Percentiles rank a stretch among this genome's conserved stretches.
phyloP scores from a whole-genome alignment of 2,888 invertebrate species.

The Xestia xanthographa region DNA sequence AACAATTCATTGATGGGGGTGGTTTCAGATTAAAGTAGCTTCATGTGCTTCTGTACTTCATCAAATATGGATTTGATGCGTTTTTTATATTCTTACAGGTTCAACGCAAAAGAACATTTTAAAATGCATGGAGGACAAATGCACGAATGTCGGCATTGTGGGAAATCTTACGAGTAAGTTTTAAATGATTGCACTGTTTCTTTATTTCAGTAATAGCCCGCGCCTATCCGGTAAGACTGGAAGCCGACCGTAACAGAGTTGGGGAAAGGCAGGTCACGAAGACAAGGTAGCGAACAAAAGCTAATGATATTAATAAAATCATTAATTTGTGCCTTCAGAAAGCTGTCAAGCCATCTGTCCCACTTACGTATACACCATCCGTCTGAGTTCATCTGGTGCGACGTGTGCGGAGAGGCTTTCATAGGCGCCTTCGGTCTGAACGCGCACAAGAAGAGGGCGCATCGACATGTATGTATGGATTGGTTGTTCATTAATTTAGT shows the following conservation, averaged over 20 bases:
- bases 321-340: constrained; percentile 40
- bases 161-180: constrained; percentile 63
- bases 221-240: too few species aligned
- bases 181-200: too few species aligned
- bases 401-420: constrained; percentile 68
- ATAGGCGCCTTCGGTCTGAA: constrained; percentile 65
- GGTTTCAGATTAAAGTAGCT: too few species aligned
- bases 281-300: too few species aligned
- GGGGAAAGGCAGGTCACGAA: too few species aligned
- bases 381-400: constrained; percentile 64
- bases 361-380: constrained; percentile 64
- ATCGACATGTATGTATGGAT: constrained; percentile 59
- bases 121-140: constrained; percentile 64
- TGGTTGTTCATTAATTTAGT: too few species aligned
- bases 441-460: constrained; percentile 66
- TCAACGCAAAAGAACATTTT: constrained; percentile 67
- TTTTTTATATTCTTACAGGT: constrained; percentile 44
- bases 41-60: too few species aligned
- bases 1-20: too few species aligned
- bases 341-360: constrained; percentile 58
- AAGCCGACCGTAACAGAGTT: too few species aligned
- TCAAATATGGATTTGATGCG: background rate
- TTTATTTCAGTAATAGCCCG: too few species aligned
- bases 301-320: too few species aligned
- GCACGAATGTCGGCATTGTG: constrained; percentile 66